These are phyloP conservation scores for Peucedramus taeniatus DNA, from an alignment of 2,113 vertebrate genomes.

Conservation along the genomic window DNA sequence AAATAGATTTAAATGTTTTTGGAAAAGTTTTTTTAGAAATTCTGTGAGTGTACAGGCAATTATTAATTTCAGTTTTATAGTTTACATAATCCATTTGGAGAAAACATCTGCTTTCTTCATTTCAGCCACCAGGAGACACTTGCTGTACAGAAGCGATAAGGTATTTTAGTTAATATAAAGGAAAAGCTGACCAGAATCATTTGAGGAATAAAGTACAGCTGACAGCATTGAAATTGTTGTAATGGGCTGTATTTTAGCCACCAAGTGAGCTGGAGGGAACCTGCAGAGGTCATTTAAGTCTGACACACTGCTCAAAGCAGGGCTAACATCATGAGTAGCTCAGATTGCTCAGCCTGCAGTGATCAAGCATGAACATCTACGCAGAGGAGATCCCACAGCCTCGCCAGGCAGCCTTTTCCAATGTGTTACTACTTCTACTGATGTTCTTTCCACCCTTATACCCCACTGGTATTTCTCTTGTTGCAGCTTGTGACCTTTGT, in stretches of 20 bases:
- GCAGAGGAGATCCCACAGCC: background rate
- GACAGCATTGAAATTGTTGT: background rate
- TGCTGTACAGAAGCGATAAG: conserved; percentile 9
- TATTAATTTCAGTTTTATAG: background rate
- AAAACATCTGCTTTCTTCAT: background rate
- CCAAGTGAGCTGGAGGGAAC: background rate
- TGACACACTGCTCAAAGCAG: background rate
- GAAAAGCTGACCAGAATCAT: background rate
- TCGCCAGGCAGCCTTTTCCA: background rate
- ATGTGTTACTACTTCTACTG: background rate
- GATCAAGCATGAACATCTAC: background rate
- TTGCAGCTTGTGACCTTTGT: background rate
- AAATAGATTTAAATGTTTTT: background rate
- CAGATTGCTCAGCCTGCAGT: background rate
- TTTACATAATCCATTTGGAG: background rate
- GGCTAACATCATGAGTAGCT: background rate
- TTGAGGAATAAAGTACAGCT: background rate
- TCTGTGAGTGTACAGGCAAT: background rate
- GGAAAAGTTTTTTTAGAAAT: background rate
- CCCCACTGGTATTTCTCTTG: background rate
- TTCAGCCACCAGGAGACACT: conserved; percentile 52
- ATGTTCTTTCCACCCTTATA: background rate
- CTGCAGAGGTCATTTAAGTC: background rate
- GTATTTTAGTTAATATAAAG: background rate
- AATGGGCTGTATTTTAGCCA: background rate